Base-by-base conservation (phyloP, 2,113 vertebrate species). In the Ia io region DNA sequence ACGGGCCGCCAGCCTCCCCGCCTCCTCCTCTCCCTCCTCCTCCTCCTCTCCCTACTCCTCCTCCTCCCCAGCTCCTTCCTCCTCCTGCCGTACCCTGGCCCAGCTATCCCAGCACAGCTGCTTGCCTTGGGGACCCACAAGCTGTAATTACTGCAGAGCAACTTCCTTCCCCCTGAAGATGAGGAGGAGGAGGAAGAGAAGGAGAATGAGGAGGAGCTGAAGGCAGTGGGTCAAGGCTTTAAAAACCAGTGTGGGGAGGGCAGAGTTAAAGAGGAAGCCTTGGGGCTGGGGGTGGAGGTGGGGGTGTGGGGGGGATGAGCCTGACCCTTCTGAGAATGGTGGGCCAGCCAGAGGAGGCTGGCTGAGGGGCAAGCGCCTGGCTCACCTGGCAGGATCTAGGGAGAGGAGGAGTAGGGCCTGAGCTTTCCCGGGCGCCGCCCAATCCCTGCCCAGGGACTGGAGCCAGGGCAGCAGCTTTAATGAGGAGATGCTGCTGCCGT, bases 111-210 rank as follows among this genome's bases (percentile, higher is more conserved):
- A 84, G 97, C 99, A 99, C 98, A 99, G 98, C 98, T 99, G 97
- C 98, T 98, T 97, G 98, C 98, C 98, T 99, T 98, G 98, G 93
- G 99, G 98, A 99, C 98, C 98, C 97, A 98, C 98, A 98, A 98
- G 98, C 98, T 98, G 98, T 98, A 99, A 99, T 98, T 98, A 99
- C 98, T 98, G 97, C 98, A 98, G 97, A 98, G 98, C 97, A 97
- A 98, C 98, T 98, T 99, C 98, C 98, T 99, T 98, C 98, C 98
- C 98, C 97, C 96, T 95, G 97, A 88, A 79, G 77, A 88, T 56
- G 85, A 95, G 44, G 85, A 92, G 53, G 56, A 82, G 49, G 9
- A 42, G 44, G 51, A 70, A 30, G 16, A 80, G 17, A 42, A n/a
- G 70, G 28, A 20, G 90, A 1, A 16, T 2, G 35, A 23, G 35